Evolutionary conservation across 2,888 invertebrate species (phyloP), one percentile per base, ranked within the genome.

Genomic region (Carcina quercana): DNA sequence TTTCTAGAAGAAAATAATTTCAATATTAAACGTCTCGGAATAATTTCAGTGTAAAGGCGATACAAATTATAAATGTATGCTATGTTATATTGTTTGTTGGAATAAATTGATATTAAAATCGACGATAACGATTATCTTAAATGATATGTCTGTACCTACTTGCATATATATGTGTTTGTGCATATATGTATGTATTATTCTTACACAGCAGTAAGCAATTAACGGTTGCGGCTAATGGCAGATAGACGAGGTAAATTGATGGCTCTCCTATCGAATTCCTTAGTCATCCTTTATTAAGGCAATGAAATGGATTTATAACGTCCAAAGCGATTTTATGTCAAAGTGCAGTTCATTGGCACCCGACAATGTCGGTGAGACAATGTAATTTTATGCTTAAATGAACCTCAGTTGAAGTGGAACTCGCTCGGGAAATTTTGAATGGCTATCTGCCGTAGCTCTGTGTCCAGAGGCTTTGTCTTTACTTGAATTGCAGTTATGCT

Each of bases 361-460:
- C 67, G 59, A 78, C 80, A 79, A 78, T 79, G 78, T 73, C 68
- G 62, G 45, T 40, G 54, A 74, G 72, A 82, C 82, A 83, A 83
- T 82, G 82, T 82, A 83, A 83, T 83, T 80, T 83, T 79, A 83
- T 83, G 83, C 70, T 83, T 53, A 73, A 83, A 75, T 78, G 79
- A 76, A 68, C 62, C 68, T 75, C 71, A 60, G 60, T 50, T 71
- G 62, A 71, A 80, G 72, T 82, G 79, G 80, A 83, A 82, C 82
- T 68, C 58, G 59, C 42, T 74, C 62, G 66, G 71, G 69, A 74
- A 82, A 78, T 75, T 72, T 71, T 80, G 70, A 82, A 80, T 82
- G 55, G 79, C 67, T 65, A 73, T 69, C 72, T 59, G 67, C 69
- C 68, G 59, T 59, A 61, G 57, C 53, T 63, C 65, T 59, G 54